phyloP scores from a whole-genome alignment of 2,888 invertebrate species.

The Drosophila rubida region DNA sequence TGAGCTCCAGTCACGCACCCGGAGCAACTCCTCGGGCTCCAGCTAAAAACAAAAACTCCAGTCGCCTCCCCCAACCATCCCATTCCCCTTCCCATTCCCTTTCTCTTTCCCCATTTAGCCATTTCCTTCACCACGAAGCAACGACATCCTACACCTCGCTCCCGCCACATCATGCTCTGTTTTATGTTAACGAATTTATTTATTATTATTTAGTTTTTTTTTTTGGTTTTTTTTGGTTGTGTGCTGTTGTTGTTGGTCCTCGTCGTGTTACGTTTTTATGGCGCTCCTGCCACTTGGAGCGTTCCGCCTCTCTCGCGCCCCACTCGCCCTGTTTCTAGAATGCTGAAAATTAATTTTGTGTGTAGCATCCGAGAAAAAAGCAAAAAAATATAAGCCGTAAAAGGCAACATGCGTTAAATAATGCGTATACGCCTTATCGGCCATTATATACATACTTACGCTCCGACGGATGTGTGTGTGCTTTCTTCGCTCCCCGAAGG shows the following conservation, averaged over 20 bases:
- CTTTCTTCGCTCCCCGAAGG: conserved; percentile 1
- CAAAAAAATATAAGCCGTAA: conserved; percentile 56
- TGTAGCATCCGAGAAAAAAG: conserved; percentile 54
- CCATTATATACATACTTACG: conserved; percentile 41
- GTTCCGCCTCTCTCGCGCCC: background rate
- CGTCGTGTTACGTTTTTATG: conserved; percentile 52
- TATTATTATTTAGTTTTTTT: conserved; percentile 72
- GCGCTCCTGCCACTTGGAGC: conserved; percentile 14
- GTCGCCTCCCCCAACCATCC: background rate
- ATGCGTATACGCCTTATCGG: conserved; percentile 69
- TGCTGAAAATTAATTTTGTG: conserved; percentile 68
- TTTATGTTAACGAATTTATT: conserved; percentile 80
- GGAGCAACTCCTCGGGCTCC: conserved; percentile 5
- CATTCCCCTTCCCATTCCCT: background rate
- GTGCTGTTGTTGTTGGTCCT: background rate
- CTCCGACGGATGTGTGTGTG: background rate
- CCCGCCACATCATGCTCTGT: conserved; percentile 45
- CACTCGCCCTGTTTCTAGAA: conserved; percentile 1
- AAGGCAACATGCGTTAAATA: conserved; percentile 63
- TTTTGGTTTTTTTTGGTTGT: background rate
- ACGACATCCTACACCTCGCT: background rate
- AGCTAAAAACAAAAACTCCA: background rate
- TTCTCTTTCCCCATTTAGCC: background rate
- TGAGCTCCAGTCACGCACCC: conserved; percentile 68
- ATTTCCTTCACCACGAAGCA: background rate